Evolutionary conservation across 2,888 invertebrate genomes (phyloP).

Genomic region (Idaea dimidiata): DNA sequence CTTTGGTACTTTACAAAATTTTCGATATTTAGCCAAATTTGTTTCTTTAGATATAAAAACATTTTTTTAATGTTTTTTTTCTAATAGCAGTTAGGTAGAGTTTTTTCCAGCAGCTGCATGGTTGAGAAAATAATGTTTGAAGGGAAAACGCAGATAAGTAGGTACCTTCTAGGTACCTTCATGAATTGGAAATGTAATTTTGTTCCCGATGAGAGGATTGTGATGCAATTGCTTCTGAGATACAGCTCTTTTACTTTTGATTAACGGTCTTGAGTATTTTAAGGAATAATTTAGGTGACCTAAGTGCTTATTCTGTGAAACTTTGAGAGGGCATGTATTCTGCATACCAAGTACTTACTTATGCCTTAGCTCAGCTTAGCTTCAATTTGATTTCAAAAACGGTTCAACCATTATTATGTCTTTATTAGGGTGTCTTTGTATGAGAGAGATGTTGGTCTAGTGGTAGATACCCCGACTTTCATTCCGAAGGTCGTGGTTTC

Average conservation of each 20-base stretch:
- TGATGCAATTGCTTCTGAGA: conserved; percentile 60
- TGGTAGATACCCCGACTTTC: too few relatives aligned
- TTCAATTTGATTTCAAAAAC: too few relatives aligned
- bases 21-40: background rate
- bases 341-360: too few relatives aligned
- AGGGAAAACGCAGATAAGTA: conserved; percentile 1
- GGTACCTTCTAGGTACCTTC: conserved; percentile 59
- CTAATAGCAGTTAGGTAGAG: background rate
- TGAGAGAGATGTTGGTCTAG: too few relatives aligned
- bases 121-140: background rate
- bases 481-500: too few relatives aligned
- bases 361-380: too few relatives aligned
- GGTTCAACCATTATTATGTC: too few relatives aligned
- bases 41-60: background rate
- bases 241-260: conserved; percentile 50
- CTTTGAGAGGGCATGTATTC: background rate
- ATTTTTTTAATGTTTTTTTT: background rate
- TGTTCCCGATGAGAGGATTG: conserved; percentile 57
- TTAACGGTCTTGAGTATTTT: conserved; percentile 40
- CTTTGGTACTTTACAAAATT: background rate
- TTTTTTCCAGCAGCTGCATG: background rate
- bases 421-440: too few relatives aligned
- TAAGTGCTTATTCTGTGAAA: conserved; percentile 6
- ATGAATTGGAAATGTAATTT: conserved; percentile 81
- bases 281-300: background rate